These are phyloP conservation scores for Ophiothrix spiculata DNA, from an alignment of 35 echinoderm and acorn worm species.

Conservation along the genomic window DNA sequence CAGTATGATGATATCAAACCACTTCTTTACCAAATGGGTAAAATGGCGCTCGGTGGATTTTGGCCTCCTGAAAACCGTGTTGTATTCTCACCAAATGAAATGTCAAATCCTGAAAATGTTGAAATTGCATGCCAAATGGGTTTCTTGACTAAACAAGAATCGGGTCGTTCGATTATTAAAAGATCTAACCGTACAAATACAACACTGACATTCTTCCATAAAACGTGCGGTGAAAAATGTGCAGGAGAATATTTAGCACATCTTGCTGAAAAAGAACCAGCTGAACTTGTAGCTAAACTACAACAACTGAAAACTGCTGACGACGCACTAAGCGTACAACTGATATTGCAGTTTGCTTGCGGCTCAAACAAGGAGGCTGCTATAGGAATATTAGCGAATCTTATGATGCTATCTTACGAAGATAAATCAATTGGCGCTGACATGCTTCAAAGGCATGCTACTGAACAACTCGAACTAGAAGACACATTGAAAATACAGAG, in stretches of 20 bases:
- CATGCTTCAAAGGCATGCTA: background rate
- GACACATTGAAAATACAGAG: background rate
- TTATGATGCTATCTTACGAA: background rate
- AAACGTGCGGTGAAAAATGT: background rate
- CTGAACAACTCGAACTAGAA: background rate
- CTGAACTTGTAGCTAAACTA: background rate
- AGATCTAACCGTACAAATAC: background rate
- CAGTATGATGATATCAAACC: too few species aligned
- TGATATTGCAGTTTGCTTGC: background rate
- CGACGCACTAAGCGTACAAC: background rate
- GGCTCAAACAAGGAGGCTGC: background rate
- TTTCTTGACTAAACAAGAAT: background rate
- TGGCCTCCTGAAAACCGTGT: slow-evolving; percentile 1
- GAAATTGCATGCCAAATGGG: background rate
- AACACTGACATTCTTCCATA: background rate
- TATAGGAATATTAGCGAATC: background rate
- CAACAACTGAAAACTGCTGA: background rate
- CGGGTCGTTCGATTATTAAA: background rate
- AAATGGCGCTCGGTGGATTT: background rate
- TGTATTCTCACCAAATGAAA: background rate
- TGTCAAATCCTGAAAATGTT: background rate
- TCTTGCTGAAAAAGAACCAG: background rate
- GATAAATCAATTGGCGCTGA: background rate
- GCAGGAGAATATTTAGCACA: background rate
- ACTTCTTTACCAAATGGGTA: background rate